A percentile compares a stretch with the other conserved stretches of the same genome.
phyloP scores from a whole-genome alignment of 2,888 invertebrate species.

The Dolichopus griseipennis region DNA sequence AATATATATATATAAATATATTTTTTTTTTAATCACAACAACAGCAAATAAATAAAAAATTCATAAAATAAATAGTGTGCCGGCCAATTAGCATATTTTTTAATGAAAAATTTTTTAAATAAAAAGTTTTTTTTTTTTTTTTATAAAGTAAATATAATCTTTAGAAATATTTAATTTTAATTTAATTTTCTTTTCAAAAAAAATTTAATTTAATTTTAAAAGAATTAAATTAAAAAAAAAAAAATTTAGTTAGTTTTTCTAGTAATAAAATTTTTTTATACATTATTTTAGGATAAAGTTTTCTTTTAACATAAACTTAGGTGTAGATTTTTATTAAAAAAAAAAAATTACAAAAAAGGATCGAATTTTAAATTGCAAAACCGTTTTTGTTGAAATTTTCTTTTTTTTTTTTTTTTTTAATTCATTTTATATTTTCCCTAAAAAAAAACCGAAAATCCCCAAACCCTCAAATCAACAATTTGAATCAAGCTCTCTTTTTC shows the following conservation, averaged over 20 bases:
- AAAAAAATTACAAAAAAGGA: not conserved
- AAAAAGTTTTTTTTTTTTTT: not conserved
- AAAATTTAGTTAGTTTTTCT: too few relatives aligned
- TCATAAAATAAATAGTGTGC: conserved; percentile 2
- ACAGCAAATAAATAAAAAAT: not conserved
- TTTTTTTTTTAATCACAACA: not conserved
- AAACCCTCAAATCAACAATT: too few relatives aligned
- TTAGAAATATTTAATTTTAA: not conserved
- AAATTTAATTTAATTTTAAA: too few relatives aligned
- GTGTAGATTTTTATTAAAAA: not conserved
- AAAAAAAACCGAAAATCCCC: too few relatives aligned
- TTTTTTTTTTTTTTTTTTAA: not conserved
- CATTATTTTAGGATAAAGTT: not conserved
- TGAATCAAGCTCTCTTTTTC: too few relatives aligned
- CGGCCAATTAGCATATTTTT: conserved; percentile 8
- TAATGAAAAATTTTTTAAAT: not conserved
- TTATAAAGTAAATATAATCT: not conserved
- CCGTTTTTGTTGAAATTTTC: not conserved
- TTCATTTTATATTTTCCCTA: too few relatives aligned
- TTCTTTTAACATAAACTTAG: not conserved
- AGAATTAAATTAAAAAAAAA: too few relatives aligned
- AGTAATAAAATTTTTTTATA: too few relatives aligned
- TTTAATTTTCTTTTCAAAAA: not conserved
- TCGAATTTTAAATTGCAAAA: not conserved
- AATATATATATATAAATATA: too few relatives aligned